Evolutionary conservation across 2,113 vertebrate genomes (phyloP), one percentile per base, ranked within the genome.

Genomic region (Mustela lutreola): DNA sequence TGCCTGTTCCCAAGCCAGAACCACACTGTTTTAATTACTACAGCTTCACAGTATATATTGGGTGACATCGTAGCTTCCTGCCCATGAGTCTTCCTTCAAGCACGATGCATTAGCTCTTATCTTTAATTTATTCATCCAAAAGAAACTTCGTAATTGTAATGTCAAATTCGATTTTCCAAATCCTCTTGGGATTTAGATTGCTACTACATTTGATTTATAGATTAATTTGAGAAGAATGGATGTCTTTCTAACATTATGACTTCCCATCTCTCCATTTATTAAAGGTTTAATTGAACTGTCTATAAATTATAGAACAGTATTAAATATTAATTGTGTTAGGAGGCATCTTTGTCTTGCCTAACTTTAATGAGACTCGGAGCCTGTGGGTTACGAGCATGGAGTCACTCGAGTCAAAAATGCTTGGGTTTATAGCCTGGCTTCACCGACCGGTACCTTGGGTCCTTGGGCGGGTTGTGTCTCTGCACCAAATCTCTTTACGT

Each of bases 261-360:
- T 94, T 92, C 75, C 88, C 71, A 84, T 82, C 45, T 89, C 56
- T 83, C 90, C 90, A 92, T 78, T 88, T 87, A 97, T 97, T 97
- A 93, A 95, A 71, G 78, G 84, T 96, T 96, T 98, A 95, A 97
- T 97, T 98, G 95, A 96, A 75, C 70, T 67, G 71, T 92, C 82
- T 89, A 86, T 96, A 97, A 93, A 95, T 94, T 96, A 84, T 96
- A 65, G 58, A 94, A 88, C 50, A 90, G 42, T 90, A 67, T 91
- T 81, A 94, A 96, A 94, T 94, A 96, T 95, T 95, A 50, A 97
- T 75, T 48, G 63, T 84, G 84, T 97, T 88, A 63, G 45, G 42
- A 73, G 70, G 88, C 95, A 91, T 88, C 91, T 97, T 95, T 92
- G 78, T 92, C 86, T 96, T 87, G 83, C 56, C 22, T 63, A 24